Base-by-base conservation (phyloP, 2,888 invertebrate genomes). In the Drosophila lutescens region DNA sequence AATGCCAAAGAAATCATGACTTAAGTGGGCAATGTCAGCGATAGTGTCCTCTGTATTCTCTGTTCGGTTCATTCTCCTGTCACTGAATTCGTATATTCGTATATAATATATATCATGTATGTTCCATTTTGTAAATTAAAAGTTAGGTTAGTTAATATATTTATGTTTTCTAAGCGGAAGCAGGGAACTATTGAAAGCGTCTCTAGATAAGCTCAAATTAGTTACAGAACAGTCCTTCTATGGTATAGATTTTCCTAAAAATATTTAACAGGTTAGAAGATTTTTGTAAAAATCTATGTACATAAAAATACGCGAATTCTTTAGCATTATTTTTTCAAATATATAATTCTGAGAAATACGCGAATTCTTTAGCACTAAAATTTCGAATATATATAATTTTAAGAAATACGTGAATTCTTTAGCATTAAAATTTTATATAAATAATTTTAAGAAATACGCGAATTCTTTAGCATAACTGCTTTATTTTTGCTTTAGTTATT, bases 131-230 rank as follows among this genome's bases (percentile, higher is more conserved):
- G 58, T 20, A 46, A 61, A 61, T 40, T 7, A 47, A 32, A 54
- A 67, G 13, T 26, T 15, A 36, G 20, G 8, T 26, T 26, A 20
- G 20, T 20, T 20, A 46, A 15, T 23, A 13, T 15, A 17, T 47
- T n/a, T 9, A 9, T 30, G 49, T 15, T 59, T 26, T 41, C 62
- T 63, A 63, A 63, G 62, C 62, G 63, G 34, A 65, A 63, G 62
- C 62, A 41, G 62, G 62, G 63, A 30, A 57, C 65, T 63, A 63
- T 63, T 34, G 32, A 43, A 63, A 63, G 65, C 62, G 43, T 49
- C 62, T 49, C 62, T 63, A 63, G 26, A 12, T 26, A 63, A 49
- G 62, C 65, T 62, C 23, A 17, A 12, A 23, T 47, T 7, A 1
- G n/a, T 44, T 26, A 44, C 44, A 46, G 32, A 44, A 56, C 59